Evolutionary conservation across 2,113 vertebrate genomes (phyloP), one percentile per base, ranked within the genome.

Genomic region (Pluvianellus socialis): DNA sequence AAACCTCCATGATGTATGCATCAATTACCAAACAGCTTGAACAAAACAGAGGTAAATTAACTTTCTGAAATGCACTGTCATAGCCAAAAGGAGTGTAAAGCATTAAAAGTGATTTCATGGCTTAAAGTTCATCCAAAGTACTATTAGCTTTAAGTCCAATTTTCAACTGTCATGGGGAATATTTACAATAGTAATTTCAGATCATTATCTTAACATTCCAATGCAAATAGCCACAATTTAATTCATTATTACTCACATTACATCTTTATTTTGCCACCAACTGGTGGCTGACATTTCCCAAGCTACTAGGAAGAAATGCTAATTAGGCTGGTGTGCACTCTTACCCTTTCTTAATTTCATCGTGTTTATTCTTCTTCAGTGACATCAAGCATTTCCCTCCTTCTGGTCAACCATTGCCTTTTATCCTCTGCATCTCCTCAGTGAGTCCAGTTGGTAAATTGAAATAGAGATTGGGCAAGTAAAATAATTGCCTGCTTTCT

Each of bases 231-330:
- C 98, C 98, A 98, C 98, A 97, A 97, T 98, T 98, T 98, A 98
- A 98, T 98, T 98, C 98, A 98, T 98, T 98, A 98, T 98, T 97
- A 96, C 98, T 98, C 97, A 94, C 98, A 97, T 98, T 98, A 98
- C 97, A 97, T 98, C 98, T 98, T 98, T 98, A 98, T 98, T 98
- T 98, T 98, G 97, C 97, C 97, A 98, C 98, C 98, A 98, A 98
- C 98, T 98, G 98, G 97, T 98, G 97, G 97, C 97, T 98, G 98
- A 98, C 98, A 98, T 98, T 98, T 98, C 97, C 95, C 97, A 96
- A 97, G 93, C 95, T 97, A 97, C 98, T 90, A 95, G 96, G 97
- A 98, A 97, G 96, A 98, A 98, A 98, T 98, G 97, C 98, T 98
- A 98, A 98, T 98, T 98, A 98, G 96, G 89, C 94, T 96, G 97